Conservation (phyloP, 2,113 vertebrate genomes). For the Cricetomys ansorgei region DNA sequence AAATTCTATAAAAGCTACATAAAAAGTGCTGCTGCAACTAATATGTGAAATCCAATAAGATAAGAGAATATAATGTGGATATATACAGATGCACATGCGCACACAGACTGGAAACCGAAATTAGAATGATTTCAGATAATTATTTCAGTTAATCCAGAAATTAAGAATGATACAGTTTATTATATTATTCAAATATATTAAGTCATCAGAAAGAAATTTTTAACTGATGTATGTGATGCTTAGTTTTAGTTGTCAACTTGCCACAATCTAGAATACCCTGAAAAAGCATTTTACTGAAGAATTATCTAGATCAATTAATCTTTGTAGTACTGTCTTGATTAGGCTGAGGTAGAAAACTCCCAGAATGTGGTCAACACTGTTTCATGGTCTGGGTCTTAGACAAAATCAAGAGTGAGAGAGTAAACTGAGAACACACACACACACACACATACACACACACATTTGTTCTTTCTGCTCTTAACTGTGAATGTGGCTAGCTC, state of each 20-base stretch:
- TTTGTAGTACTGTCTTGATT: not conserved
- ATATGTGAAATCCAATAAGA: not conserved
- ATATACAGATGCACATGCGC: not conserved
- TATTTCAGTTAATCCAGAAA: too few species aligned
- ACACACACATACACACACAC: accelerated
- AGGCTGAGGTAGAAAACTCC: not conserved
- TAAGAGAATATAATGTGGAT: not conserved
- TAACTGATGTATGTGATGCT: not conserved
- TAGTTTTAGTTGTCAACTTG: not conserved
- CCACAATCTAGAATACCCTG: not conserved
- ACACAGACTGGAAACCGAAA: not conserved
- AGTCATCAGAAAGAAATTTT: not conserved
- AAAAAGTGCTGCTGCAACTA: not conserved
- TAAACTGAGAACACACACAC: not conserved
- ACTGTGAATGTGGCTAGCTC: not conserved
- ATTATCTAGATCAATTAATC: not conserved
- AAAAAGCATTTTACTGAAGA: not conserved
- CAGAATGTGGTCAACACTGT: not conserved
- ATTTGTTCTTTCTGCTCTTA: not conserved
- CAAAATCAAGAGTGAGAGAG: not conserved
- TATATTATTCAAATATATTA: not conserved
- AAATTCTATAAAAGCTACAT: not conserved
- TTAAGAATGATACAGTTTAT: not conserved
- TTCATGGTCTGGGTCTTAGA: not conserved
- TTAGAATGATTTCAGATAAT: too few species aligned